A percentile compares a stretch with the other conserved stretches of the same genome.
These are phyloP conservation scores for Sebastes hopkinsi DNA, from an alignment of 2,797 vertebrate genomes.

Conservation along the genomic window DNA sequence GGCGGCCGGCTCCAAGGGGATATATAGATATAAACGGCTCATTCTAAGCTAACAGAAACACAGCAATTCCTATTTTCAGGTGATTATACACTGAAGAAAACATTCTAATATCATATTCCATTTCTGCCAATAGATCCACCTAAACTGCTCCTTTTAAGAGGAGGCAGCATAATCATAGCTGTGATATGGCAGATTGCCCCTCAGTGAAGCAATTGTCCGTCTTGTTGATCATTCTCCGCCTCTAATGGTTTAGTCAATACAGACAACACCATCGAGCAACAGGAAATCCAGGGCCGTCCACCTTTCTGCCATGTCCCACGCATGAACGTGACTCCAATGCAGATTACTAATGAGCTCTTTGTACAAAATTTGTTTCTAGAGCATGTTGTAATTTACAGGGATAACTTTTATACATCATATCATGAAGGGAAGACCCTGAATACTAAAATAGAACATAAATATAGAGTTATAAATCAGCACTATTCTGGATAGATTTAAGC, in stretches of 20 bases:
- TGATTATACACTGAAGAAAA: too few relatives aligned
- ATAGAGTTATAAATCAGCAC: neutral
- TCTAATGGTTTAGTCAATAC: slow-evolving; percentile 71
- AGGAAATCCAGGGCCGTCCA: slow-evolving; percentile 53
- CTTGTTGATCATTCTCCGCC: slow-evolving; percentile 55
- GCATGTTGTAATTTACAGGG: neutral
- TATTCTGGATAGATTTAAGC: neutral
- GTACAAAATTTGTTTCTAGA: neutral
- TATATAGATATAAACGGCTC: too few relatives aligned
- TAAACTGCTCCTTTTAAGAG: neutral
- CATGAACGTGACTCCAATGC: slow-evolving; percentile 18
- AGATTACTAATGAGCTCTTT: slow-evolving; percentile 37
- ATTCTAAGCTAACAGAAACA: too few relatives aligned
- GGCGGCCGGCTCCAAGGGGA: too few relatives aligned
- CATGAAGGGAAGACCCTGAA: neutral
- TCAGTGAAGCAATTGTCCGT: slow-evolving; percentile 40
- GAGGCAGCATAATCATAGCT: neutral
- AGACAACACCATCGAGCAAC: slow-evolving; percentile 37
- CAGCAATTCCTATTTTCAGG: too few relatives aligned
- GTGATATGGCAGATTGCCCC: slow-evolving; percentile 11
- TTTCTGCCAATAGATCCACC: too few relatives aligned
- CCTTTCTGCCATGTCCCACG: slow-evolving; percentile 25
- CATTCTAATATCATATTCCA: too few relatives aligned
- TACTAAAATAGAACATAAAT: neutral
- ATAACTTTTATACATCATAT: neutral